Percentiles rank a stretch among this genome's conserved stretches.
Conservation (phyloP, 2,113 vertebrate genomes). For the Limanda limanda region DNA sequence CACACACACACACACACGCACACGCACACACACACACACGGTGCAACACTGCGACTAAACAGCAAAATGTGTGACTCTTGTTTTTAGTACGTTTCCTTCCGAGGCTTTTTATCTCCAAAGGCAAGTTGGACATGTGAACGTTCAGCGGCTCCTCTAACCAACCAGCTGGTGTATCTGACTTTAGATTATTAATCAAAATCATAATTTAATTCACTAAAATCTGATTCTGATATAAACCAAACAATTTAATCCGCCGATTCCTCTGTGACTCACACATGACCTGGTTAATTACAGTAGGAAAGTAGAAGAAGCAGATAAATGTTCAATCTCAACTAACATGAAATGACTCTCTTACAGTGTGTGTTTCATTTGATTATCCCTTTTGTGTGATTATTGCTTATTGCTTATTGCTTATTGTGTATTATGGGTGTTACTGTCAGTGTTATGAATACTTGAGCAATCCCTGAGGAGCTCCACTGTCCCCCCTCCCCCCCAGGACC, state of each 20-base stretch:
- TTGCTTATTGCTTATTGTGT: not conserved
- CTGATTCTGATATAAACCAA: not conserved
- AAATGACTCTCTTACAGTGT: constrained; percentile 1
- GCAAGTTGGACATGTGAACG: constrained; percentile 85
- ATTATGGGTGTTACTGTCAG: not conserved
- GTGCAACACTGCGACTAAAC: not conserved
- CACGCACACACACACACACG: not conserved
- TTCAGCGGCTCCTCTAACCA: constrained; percentile 71
- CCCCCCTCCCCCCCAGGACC: constrained; percentile 83
- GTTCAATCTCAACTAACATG: constrained; percentile 24
- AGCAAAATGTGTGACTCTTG: constrained; percentile 71
- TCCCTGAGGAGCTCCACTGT: not conserved
- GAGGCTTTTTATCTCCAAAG: constrained; percentile 92
- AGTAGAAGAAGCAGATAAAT: constrained; percentile 15
- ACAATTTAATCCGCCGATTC: constrained; percentile 3
- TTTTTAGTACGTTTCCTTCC: constrained; percentile 90
- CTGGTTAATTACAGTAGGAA: not conserved
- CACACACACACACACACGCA: constrained; percentile 13
- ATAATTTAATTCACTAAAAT: constrained; percentile 9
- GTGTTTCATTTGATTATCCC: not conserved
- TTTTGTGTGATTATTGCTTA: not conserved
- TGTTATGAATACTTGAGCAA: not conserved
- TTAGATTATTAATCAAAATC: not conserved
- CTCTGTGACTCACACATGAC: not conserved
- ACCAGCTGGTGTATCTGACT: constrained; percentile 33